Conservation (phyloP, 1,140 invertebrate species). For the Trypoxylus dichotomus region DNA sequence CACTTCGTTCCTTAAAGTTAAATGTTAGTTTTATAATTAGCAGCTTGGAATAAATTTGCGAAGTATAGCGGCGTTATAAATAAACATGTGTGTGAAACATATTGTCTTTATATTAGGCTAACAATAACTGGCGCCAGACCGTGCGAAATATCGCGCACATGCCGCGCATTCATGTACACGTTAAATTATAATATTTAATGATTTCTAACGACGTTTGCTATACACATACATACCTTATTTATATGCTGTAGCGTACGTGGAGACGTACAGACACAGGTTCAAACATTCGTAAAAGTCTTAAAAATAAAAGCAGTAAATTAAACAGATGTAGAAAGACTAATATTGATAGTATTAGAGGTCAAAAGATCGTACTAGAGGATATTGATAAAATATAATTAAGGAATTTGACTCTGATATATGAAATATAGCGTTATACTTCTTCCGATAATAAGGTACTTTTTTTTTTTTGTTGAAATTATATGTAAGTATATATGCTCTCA, state of each 20-base stretch:
- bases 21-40: not conserved
- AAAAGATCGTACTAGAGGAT: too few relatives aligned
- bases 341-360: too few relatives aligned
- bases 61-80: not conserved
- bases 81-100: not conserved
- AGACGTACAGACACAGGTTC: too few relatives aligned
- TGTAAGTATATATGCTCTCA: too few relatives aligned
- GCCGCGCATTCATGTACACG: not conserved
- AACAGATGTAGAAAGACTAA: too few relatives aligned
- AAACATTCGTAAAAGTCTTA: too few relatives aligned
- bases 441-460: too few relatives aligned
- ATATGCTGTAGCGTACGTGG: not conserved
- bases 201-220: not conserved
- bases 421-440: too few relatives aligned
- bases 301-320: too few relatives aligned
- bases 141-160: not conserved
- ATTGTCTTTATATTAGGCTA: not conserved
- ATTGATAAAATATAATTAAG: too few relatives aligned
- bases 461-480: too few relatives aligned
- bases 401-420: too few relatives aligned
- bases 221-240: not conserved
- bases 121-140: constrained; percentile 5
- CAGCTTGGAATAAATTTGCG: not conserved
- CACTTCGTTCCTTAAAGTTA: not conserved
- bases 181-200: not conserved